A percentile compares a stretch with the other conserved stretches of the same genome.
Conservation (phyloP, 2,797 vertebrate genomes). For the Liparis tanakae region DNA sequence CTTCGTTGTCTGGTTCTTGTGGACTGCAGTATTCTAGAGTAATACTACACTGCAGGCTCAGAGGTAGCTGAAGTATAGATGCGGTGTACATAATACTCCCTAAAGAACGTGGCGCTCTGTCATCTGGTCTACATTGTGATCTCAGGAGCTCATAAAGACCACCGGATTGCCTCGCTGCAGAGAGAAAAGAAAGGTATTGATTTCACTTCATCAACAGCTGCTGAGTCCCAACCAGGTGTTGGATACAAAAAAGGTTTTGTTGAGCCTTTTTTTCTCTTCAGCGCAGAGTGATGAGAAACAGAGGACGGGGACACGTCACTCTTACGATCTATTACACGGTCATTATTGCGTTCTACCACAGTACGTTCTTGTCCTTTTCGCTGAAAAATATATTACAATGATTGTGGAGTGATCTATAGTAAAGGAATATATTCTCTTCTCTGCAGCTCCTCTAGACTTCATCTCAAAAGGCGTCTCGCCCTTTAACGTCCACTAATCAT, state of each 20-base stretch:
- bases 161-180: constrained; percentile 12
- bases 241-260: not conserved
- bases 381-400: not conserved
- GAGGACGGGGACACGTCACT: not conserved
- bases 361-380: not conserved
- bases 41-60: constrained; percentile 21
- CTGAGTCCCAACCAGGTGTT: constrained; percentile 42
- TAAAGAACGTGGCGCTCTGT: constrained; percentile 42
- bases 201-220: constrained; percentile 41
- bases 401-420: not conserved
- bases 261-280: constrained; percentile 1
- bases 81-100: constrained; percentile 61
- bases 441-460: not conserved
- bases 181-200: constrained; percentile 37
- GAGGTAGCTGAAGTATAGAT: constrained; percentile 23
- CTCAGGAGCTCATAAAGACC: constrained; percentile 37
- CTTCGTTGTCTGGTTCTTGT: not conserved
- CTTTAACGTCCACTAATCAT: not conserved
- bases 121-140: constrained; percentile 45
- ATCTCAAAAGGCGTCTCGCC: not conserved
- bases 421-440: not conserved
- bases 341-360: no score
- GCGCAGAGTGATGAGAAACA: not conserved
- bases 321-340: not conserved
- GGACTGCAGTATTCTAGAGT: constrained; percentile 14